These are phyloP conservation scores for Spheniscus humboldti DNA, from an alignment of 2,797 vertebrate genomes.

Conservation along the genomic window DNA sequence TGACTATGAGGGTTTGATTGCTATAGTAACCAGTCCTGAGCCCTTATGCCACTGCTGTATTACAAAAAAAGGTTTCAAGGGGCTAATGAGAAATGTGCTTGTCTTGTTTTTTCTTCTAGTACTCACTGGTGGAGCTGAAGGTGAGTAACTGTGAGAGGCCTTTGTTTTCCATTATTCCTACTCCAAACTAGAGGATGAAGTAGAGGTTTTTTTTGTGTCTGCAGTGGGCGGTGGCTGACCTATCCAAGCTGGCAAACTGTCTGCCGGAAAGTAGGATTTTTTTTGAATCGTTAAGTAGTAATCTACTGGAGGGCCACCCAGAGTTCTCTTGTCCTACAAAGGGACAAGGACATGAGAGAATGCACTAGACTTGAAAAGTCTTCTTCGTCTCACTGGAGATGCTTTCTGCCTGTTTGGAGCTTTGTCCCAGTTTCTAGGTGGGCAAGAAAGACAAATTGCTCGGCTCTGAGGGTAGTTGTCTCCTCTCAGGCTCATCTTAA, in stretches of 20 bases:
- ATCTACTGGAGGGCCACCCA: not conserved
- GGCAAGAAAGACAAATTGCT: not conserved
- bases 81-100: not conserved
- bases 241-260: not conserved
- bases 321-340: not conserved
- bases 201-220: not conserved
- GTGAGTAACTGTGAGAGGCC: not conserved
- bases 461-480: not conserved
- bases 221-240: not conserved
- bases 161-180: not conserved
- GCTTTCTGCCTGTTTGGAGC: not conserved
- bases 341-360: not conserved
- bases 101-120: not conserved
- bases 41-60: not conserved
- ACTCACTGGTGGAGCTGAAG: not conserved
- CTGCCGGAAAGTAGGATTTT: not conserved
- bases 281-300: not conserved
- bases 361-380: not conserved
- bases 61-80: not conserved
- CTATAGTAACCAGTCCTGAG: not conserved
- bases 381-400: not conserved
- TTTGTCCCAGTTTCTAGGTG: not conserved
- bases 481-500: not conserved
- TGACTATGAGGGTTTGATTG: not conserved
- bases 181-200: not conserved